phyloP scores from a whole-genome alignment of 92 coral and sea anemone genomes.

The Heliopora coerulea region DNA sequence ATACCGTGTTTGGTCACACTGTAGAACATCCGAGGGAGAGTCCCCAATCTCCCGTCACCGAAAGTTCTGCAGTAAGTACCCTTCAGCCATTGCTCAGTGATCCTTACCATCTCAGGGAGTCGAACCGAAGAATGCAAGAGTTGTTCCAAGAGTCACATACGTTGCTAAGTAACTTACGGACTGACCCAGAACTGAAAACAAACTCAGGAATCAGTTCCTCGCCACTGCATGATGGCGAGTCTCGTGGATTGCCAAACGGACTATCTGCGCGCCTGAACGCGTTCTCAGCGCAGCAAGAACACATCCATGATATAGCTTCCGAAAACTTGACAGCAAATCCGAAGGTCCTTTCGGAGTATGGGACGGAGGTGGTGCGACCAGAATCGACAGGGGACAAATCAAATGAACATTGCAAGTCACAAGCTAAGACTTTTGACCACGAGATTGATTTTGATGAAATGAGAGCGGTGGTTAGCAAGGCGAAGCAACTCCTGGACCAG shows the following conservation, averaged over 20 bases:
- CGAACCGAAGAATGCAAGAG: conserved; percentile 23
- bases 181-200: background rate
- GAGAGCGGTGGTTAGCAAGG: background rate
- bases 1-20: too few species aligned
- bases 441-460: conserved; percentile 15
- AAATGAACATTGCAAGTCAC: too few species aligned
- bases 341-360: background rate
- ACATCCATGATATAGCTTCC: background rate
- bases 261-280: background rate
- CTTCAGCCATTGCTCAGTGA: conserved; percentile 15
- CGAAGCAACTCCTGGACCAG: conserved; percentile 9
- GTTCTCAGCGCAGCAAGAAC: background rate
- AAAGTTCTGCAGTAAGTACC: too few species aligned
- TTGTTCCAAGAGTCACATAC: conserved; percentile 15
- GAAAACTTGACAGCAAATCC: background rate
- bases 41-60: too few species aligned
- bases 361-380: background rate
- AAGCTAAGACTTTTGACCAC: background rate
- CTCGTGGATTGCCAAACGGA: background rate
- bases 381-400: too few species aligned
- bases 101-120: background rate
- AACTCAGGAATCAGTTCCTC: background rate
- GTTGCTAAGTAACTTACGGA: background rate
- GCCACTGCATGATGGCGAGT: background rate
- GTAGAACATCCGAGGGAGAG: too few species aligned